Evolutionary conservation across 2,113 vertebrate species (phyloP).

Genomic region (Chelonoidis abingdonii): DNA sequence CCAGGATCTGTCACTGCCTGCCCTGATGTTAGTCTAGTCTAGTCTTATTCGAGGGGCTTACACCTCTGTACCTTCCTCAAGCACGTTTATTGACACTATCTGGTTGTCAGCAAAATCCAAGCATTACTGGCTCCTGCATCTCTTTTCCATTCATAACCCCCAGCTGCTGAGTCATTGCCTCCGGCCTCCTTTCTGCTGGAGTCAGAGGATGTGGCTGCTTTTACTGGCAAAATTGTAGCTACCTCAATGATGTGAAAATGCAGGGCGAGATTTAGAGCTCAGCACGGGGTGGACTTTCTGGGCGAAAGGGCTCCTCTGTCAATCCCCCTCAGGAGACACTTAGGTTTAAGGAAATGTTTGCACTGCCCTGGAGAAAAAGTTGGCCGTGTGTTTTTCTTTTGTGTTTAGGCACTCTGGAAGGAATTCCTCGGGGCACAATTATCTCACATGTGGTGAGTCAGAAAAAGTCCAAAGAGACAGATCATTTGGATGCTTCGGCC

Average conservation of each 20-base stretch:
- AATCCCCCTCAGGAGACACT: conserved; percentile 80
- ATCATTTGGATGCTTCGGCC: conserved; percentile 75
- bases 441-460: conserved; percentile 82
- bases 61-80: neutral
- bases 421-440: conserved; percentile 83
- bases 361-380: conserved; percentile 79
- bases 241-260: conserved; percentile 73
- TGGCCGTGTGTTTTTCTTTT: conserved; percentile 83
- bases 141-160: conserved; percentile 75
- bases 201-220: conserved; percentile 78
- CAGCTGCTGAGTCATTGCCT: conserved; percentile 43
- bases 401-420: conserved; percentile 83
- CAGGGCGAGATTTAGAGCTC: conserved; percentile 44
- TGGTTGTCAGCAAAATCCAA: neutral
- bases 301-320: conserved; percentile 83
- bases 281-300: conserved; percentile 31
- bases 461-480: conserved; percentile 76
- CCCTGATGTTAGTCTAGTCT: neutral
- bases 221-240: conserved; percentile 77
- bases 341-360: conserved; percentile 86
- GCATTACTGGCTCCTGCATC: conserved; percentile 16
- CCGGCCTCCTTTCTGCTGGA: conserved; percentile 68
- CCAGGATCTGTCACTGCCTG: neutral
- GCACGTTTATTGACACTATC: neutral
- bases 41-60: neutral